Base-by-base conservation (phyloP, 2,888 invertebrate genomes). In the Hirtodrosophila cameraria region DNA sequence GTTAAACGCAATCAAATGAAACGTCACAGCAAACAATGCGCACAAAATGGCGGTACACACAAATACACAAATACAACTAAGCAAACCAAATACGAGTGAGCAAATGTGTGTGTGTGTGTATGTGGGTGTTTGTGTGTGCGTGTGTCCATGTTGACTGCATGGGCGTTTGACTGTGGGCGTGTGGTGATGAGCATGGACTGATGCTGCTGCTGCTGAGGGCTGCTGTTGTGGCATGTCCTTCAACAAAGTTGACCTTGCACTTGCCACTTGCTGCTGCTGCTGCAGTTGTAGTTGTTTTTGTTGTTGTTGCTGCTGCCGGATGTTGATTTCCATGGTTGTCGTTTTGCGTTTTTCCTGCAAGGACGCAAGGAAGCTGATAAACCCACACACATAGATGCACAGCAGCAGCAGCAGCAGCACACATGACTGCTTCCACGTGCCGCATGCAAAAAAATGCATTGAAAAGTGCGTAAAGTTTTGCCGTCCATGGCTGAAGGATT, bases 221-320 rank as follows among this genome's bases (percentile, higher is more conserved):
- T 42, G 54, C 25, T 72, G 43, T 33, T 63, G 57, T n/a, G 60
- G 65, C 62, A 38, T 61, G 80, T 80, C 84, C 84, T 81, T 81
- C 80, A 75, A 80, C 80, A 83, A 63, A 67, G 84, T 81, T 84
- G 78, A 81, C 81, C 81, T 81, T 83, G 84, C 84, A 78, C 81
- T 81, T 81, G 84, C 84, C 84, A 81, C 84, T 81, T 83, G 80
- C 82, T 75, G 72, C 67, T 57, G 55, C 42, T 27, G 28, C 30
- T 28, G 59, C 36, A 49, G 42, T 38, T 45, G 23, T 7, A 20
- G 48, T 38, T 18, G 50, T 9, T 39, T 23, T 13, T 41, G 48
- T 25, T 31, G 46, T 13, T 61, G 39, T 38, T 41, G 46, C 27
- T 46, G 38, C 42, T 59, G 81, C 84, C 78, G 81, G 81, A 84